phyloP scores from a whole-genome alignment of 2,113 vertebrate species.

The Struthidea cinerea region DNA sequence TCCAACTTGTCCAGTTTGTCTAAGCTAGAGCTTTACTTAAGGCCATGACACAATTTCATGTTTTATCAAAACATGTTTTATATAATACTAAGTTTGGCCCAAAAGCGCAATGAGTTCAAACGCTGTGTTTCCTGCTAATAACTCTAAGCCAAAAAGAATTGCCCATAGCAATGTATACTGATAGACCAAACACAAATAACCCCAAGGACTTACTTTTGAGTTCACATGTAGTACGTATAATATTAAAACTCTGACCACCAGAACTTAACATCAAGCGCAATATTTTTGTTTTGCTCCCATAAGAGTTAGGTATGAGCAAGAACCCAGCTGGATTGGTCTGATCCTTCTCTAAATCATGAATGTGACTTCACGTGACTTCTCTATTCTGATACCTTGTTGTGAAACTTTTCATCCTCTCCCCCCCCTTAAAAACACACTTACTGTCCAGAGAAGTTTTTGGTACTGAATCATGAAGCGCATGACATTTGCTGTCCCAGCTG shows the following conservation, averaged over 20 bases:
- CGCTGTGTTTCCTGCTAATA: neutral
- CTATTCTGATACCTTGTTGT: neutral
- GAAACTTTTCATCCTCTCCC: neutral
- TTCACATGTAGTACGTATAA: neutral
- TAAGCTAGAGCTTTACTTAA: neutral
- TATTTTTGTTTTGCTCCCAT: neutral
- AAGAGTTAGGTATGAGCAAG: neutral
- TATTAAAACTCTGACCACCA: neutral
- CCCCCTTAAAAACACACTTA: slow-evolving; percentile 58
- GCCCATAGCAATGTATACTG: neutral
- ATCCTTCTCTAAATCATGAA: neutral
- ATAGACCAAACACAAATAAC: neutral
- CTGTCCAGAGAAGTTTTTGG: slow-evolving; percentile 92
- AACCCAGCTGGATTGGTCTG: neutral
- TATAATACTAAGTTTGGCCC: neutral
- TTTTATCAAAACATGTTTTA: neutral
- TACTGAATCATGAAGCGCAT: slow-evolving; percentile 90
- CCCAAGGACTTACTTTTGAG: neutral
- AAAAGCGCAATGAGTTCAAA: neutral
- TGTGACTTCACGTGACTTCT: neutral
- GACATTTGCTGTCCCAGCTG: slow-evolving; percentile 84
- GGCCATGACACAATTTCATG: neutral
- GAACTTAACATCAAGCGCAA: neutral
- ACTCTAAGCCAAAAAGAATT: neutral
- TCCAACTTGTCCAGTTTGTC: neutral